Conservation (phyloP, 2,113 vertebrate species). For the Tupaia chinensis region DNA sequence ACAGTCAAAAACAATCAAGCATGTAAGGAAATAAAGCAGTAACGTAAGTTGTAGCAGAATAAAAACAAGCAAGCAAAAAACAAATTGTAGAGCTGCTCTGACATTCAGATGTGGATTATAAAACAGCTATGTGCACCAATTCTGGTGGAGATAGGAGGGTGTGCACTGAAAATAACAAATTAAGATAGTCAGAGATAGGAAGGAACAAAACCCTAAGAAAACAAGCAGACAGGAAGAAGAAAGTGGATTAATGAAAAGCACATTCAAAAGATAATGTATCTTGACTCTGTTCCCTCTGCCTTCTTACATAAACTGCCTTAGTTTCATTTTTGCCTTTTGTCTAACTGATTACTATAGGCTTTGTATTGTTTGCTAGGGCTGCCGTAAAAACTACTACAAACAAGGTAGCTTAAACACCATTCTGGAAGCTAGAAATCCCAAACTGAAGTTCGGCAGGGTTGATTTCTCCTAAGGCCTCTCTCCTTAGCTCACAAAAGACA, state of each 20-base stretch:
- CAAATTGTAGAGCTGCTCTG: neutral
- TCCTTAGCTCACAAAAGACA: neutral
- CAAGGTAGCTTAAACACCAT: neutral
- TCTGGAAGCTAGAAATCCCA: neutral
- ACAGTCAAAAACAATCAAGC: neutral
- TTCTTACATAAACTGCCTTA: neutral
- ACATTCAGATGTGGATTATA: neutral
- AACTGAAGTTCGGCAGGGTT: accelerated
- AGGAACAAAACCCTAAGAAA: neutral
- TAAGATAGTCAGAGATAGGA: neutral
- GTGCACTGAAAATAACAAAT: neutral
- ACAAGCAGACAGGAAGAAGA: too few relatives aligned
- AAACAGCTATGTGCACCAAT: neutral
- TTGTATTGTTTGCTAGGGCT: neutral
- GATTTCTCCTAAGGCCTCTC: neutral
- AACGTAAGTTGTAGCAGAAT: neutral
- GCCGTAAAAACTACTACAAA: accelerated
- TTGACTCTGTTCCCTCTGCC: too few relatives aligned
- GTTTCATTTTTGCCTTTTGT: too few relatives aligned
- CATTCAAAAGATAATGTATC: neutral
- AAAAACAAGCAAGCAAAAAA: neutral
- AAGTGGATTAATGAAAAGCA: neutral
- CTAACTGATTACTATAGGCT: neutral
- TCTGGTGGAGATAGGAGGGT: neutral
- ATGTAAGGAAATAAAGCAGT: neutral